Conservation (phyloP, 2,797 vertebrate genomes). For the Acipenser ruthenus region DNA sequence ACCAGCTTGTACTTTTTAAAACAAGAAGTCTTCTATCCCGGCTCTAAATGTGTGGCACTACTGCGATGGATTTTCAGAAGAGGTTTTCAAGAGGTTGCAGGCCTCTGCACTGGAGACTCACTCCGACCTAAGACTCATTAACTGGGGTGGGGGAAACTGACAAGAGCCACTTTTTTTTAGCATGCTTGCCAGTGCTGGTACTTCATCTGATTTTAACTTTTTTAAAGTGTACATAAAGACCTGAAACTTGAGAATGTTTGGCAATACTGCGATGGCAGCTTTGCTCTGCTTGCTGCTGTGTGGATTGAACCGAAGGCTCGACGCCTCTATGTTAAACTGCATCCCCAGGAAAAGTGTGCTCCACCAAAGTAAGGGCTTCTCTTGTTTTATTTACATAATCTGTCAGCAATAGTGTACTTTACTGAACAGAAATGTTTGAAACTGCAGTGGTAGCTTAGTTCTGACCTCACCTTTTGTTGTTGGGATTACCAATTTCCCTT, state of each 20-base stretch:
- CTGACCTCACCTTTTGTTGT: background rate
- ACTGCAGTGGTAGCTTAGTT: background rate
- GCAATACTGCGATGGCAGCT: conserved; percentile 36
- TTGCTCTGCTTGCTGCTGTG: conserved; percentile 40
- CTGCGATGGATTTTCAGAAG: conserved; percentile 38
- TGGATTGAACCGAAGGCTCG: conserved; percentile 24
- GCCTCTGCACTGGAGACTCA: conserved; percentile 44
- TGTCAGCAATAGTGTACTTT: background rate
- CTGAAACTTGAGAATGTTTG: conserved; percentile 47
- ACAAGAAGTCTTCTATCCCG: conserved; percentile 22
- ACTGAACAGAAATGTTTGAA: conserved; percentile 3
- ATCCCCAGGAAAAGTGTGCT: conserved; percentile 55
- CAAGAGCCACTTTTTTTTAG: background rate
- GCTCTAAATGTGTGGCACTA: conserved; percentile 31
- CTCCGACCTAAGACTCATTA: conserved; percentile 40
- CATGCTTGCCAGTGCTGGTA: background rate
- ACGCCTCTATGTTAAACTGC: conserved; percentile 23
- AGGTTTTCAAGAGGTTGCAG: conserved; percentile 33
- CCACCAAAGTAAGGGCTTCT: conserved; percentile 46
- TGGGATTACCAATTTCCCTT: too few relatives aligned
- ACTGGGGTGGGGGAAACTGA: conserved; percentile 4
- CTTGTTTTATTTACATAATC: background rate
- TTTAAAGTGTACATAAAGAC: conserved; percentile 1
- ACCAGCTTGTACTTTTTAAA: conserved; percentile 10
- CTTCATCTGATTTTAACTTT: background rate